Conservation (phyloP, 2,113 vertebrate species). For the Tragelaphus imberbis region DNA sequence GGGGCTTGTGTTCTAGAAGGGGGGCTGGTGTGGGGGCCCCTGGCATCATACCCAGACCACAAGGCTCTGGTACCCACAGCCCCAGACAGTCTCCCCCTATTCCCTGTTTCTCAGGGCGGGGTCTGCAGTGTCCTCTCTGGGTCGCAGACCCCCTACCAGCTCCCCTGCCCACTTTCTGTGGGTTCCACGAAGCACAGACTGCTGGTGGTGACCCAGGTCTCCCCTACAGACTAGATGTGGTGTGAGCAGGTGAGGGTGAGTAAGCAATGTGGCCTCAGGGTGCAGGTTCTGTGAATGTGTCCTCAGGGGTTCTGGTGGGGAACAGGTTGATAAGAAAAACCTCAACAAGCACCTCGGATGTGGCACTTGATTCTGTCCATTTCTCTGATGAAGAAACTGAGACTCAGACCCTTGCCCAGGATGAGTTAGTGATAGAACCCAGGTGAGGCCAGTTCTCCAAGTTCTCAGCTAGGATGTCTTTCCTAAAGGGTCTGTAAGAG, state of each 20-base stretch:
- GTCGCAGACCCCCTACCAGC: background rate
- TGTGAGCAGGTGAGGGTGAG: background rate
- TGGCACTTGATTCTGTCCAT: background rate
- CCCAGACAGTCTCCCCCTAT: too few species aligned
- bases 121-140: background rate
- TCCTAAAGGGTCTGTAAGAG: background rate
- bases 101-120: accelerated
- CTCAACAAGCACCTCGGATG: background rate
- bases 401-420: background rate
- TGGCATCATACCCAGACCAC: background rate
- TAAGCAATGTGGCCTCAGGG: background rate
- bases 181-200: background rate
- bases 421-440: background rate
- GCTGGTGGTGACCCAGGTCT: accelerated
- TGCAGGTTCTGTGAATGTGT: background rate
- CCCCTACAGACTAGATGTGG: background rate
- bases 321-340: background rate
- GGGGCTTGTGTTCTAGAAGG: background rate
- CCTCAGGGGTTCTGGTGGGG: background rate
- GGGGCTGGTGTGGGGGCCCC: background rate
- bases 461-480: background rate
- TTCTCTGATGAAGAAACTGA: conserved; percentile 18
- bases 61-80: background rate
- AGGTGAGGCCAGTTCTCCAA: background rate
- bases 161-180: background rate